These are phyloP conservation scores for Cygnus olor DNA, from an alignment of 2,797 vertebrate genomes.

Conservation along the genomic window DNA sequence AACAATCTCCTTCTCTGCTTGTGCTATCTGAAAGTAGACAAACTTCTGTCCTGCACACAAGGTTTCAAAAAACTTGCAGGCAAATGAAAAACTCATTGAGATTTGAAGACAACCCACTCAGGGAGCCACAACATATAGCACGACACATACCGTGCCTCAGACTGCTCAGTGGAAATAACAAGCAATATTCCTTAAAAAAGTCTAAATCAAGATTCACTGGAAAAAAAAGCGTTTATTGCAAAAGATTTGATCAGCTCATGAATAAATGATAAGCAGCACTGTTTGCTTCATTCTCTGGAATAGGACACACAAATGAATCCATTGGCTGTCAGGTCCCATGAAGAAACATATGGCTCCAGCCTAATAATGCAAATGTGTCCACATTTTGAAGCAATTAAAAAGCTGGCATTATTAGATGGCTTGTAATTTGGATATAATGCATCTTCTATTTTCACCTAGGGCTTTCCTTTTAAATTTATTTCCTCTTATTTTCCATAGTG, in stretches of 20 bases:
- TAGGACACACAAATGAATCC: background rate
- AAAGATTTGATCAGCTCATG: background rate
- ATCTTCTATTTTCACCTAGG: background rate
- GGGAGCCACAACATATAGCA: background rate
- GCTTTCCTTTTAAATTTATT: background rate
- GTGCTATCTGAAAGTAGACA: background rate
- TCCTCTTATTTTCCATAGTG: background rate
- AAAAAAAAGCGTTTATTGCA: background rate
- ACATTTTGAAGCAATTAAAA: background rate
- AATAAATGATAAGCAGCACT: background rate
- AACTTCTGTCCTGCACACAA: background rate
- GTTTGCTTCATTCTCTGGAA: background rate
- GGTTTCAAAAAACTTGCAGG: background rate
- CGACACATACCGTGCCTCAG: background rate
- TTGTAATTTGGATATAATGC: background rate
- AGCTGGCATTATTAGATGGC: background rate
- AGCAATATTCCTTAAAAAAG: background rate
- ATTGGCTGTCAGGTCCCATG: background rate
- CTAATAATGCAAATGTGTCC: background rate
- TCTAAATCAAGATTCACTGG: background rate
- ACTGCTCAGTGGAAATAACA: background rate
- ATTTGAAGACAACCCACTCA: background rate
- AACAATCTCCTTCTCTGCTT: background rate
- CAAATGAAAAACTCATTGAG: constrained; percentile 46
- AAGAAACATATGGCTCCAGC: background rate